A percentile compares a stretch with the other conserved stretches of the same genome.
These are phyloP conservation scores for Oreonectes daqikongensis DNA, from an alignment of 2,797 vertebrate genomes.

Conservation along the genomic window DNA sequence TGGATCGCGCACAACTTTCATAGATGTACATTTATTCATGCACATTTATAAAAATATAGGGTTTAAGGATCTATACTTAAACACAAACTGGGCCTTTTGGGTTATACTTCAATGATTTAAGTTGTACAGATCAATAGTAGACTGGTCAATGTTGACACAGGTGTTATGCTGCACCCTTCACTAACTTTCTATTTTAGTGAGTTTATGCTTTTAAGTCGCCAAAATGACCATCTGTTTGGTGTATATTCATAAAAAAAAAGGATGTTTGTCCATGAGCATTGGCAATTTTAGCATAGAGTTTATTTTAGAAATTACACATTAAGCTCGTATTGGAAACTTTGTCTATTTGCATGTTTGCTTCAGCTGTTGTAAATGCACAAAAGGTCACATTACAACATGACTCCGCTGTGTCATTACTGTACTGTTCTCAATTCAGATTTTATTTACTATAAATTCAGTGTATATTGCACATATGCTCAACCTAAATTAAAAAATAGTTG, in stretches of 20 bases:
- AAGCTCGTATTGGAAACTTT: background rate
- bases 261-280: background rate
- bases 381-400: constrained; percentile 8
- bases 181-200: background rate
- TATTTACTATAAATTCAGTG: background rate
- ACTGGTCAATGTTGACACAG: constrained; percentile 53
- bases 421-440: background rate
- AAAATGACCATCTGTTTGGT: background rate
- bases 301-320: background rate
- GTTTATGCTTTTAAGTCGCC: background rate
- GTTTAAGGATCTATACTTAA: background rate
- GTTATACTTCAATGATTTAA: background rate
- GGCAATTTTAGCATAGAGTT: background rate
- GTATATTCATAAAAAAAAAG: background rate
- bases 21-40: background rate
- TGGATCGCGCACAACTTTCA: background rate
- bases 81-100: constrained; percentile 5
- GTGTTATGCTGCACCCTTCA: constrained; percentile 30
- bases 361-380: background rate
- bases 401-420: background rate
- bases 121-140: constrained; percentile 31
- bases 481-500: background rate
- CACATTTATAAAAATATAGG: background rate
- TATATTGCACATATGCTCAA: background rate
- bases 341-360: constrained; percentile 21